Conservation (phyloP, 2,888 invertebrate species). For the Phortica magna region DNA sequence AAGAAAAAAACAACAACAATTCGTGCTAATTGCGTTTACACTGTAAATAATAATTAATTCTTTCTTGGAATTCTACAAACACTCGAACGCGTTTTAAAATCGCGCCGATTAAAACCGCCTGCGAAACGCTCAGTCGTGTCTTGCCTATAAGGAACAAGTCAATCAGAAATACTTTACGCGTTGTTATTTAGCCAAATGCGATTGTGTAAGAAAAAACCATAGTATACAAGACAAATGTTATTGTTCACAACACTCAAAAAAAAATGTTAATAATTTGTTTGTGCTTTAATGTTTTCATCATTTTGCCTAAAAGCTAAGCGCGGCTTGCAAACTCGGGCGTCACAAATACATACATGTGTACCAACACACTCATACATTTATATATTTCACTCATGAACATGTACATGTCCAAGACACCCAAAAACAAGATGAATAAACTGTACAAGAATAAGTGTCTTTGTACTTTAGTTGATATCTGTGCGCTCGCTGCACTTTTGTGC, state of each 20-base stretch:
- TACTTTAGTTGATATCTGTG: slow-evolving; percentile 30
- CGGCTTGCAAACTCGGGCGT: background rate
- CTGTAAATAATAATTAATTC: slow-evolving; percentile 9
- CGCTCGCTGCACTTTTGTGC: slow-evolving; percentile 10
- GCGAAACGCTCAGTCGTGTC: slow-evolving; percentile 61
- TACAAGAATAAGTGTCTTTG: slow-evolving; percentile 8
- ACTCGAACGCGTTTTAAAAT: slow-evolving; percentile 8
- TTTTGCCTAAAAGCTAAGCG: slow-evolving; percentile 18
- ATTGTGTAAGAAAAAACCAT: slow-evolving; percentile 77
- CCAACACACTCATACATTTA: slow-evolving; percentile 20
- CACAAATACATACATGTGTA: background rate
- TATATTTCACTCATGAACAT: slow-evolving; percentile 35
- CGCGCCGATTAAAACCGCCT: slow-evolving; percentile 50
- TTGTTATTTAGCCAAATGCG: slow-evolving; percentile 77
- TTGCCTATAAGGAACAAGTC: slow-evolving; percentile 76
- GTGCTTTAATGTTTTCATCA: slow-evolving; percentile 11
- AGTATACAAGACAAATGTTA: background rate
- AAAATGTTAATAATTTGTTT: slow-evolving; percentile 17
- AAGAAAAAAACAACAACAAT: background rate
- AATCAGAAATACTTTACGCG: slow-evolving; percentile 76
- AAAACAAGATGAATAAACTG: background rate
- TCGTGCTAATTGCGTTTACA: background rate
- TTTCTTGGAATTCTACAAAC: slow-evolving; percentile 28
- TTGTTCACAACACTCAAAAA: background rate
- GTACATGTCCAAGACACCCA: slow-evolving; percentile 9